Evolutionary conservation across 2,113 vertebrate species (phyloP).

Genomic region (Takifugu flavidus): DNA sequence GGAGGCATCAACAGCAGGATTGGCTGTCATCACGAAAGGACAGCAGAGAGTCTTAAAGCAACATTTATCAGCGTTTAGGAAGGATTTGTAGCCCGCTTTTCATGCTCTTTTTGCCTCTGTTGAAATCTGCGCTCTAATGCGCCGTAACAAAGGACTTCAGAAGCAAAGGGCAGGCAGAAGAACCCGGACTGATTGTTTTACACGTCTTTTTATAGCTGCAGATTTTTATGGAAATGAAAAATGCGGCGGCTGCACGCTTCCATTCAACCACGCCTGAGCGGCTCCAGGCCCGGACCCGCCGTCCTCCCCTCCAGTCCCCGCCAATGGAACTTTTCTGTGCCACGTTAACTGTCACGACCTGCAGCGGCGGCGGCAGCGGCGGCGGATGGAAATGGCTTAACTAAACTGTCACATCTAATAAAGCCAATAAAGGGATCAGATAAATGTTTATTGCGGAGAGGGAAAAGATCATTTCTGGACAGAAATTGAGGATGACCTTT

Average conservation of each 20-base stretch:
- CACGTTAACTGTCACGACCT: conserved; percentile 95
- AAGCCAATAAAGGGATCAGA: conserved; percentile 97
- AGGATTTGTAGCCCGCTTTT: conserved; percentile 33
- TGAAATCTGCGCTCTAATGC: too few species aligned
- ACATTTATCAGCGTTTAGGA: conserved; percentile 25
- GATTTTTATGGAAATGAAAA: too few species aligned
- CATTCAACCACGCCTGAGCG: too few species aligned
- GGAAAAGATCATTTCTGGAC: conserved; percentile 99
- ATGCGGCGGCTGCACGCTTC: too few species aligned
- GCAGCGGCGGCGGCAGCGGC: conserved; percentile 85
- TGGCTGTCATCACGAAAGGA: conserved; percentile 36
- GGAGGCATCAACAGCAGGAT: conserved; percentile 38
- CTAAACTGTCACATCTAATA: conserved; percentile 99
- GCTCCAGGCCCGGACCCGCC: conserved; percentile 16
- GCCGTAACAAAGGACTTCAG: too few species aligned
- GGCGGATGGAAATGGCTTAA: conserved; percentile 96
- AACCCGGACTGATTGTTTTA: conserved; percentile 24
- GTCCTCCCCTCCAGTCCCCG: conserved; percentile 54
- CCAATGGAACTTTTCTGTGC: conserved; percentile 88
- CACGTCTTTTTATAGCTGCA: neutral
- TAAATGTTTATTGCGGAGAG: conserved; percentile 99
- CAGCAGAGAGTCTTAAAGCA: conserved; percentile 24
- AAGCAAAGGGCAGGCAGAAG: conserved; percentile 37
- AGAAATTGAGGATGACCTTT: conserved; percentile 99
- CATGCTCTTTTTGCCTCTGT: neutral